Percentiles rank a stretch among this genome's conserved stretches.
phyloP scores from a whole-genome alignment of 2,797 vertebrate species.

The Nothura maculosa region DNA sequence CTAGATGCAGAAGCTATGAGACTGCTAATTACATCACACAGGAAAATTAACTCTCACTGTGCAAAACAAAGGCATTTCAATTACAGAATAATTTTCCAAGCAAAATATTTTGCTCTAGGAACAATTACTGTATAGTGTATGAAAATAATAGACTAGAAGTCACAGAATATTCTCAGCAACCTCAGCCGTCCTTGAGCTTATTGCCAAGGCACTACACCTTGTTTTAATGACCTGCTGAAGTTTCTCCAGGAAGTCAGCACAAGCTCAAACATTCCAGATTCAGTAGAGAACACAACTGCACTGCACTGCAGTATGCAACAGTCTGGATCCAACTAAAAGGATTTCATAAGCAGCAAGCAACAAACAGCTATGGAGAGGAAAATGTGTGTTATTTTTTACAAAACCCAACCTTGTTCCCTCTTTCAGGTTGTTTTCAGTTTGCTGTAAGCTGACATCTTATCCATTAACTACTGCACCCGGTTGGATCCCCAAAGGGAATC shows the following conservation, averaged over 20 bases:
- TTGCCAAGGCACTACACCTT: background rate
- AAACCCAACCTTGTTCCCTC: background rate
- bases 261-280: background rate
- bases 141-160: background rate
- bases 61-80: background rate
- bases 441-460: background rate
- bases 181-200: background rate
- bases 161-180: background rate
- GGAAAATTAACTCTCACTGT: background rate
- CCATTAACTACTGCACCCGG: background rate
- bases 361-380: background rate
- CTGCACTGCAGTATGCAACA: background rate
- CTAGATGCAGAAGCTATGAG: background rate
- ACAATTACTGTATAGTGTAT: background rate
- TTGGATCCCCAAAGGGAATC: background rate
- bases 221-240: background rate
- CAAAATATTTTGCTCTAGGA: background rate
- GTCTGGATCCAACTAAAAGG: background rate
- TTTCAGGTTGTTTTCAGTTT: background rate
- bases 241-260: background rate
- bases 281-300: background rate
- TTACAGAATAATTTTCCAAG: background rate
- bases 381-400: background rate
- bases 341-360: background rate
- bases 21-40: constrained; percentile 1